Evolutionary conservation across 2,797 vertebrate genomes (phyloP), one percentile per base, ranked within the genome.

Genomic region (Pseudotriccus pelzelni): DNA sequence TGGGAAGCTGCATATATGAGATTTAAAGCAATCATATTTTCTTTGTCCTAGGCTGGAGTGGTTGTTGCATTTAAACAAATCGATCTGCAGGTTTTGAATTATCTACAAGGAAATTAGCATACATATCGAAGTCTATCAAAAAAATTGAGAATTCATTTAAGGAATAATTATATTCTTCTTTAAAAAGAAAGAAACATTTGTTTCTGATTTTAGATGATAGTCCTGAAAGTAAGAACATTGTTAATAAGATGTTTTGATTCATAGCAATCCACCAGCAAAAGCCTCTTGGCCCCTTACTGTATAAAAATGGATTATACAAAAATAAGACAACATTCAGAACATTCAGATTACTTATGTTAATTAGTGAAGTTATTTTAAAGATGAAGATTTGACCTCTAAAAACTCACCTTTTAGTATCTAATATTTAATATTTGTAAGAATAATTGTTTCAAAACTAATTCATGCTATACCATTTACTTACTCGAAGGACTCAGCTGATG

Each of bases 1-100:
- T 83, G 94, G 91, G 87, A 97, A 87, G 32, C 91, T 93, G 88
- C 73, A 87, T 85, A 76, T 95, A 83, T 82, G 93, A 97, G 90
- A 95, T 96, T 96, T 97, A 89, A 91, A 90, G 92, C 92, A 87
- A 79, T 94, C 93, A 85, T 91, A 95, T 93, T 96, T 97, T 92
- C 94, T 90, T 96, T 97, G 67, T 97, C 89, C 87, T 90, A 83
- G 63, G 82, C 56, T 56, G 23, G 63, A 90, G 87, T 89, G 55
- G 67, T 93, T 97, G 86, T 96, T 97, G 89, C 70, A 76, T 81
- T 97, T 96, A 90, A 94, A 93, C 64, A 96, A 96, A 97, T 94
- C 2, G 12, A 81, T 96, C 95, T 88, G 46, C 53, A 94, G 36
- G 32, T 96, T 95, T 96, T 89, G 90, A 96, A 83, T 95, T 91